Base-by-base conservation (phyloP, 2,113 vertebrate species). In the Apaloderma vittatum region DNA sequence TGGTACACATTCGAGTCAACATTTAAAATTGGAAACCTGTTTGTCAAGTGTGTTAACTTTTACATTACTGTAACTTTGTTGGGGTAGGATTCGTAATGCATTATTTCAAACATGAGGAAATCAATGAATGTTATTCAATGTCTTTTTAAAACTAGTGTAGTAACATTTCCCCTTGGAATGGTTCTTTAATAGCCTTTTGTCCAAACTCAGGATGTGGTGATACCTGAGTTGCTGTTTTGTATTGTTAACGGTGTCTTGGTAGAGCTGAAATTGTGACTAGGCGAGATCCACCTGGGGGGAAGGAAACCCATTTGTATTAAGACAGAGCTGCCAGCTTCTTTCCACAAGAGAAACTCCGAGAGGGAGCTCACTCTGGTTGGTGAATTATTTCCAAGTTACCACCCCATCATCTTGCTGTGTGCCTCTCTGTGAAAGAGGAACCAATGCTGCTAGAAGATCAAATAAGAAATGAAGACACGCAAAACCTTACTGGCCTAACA, bases 351-450 rank as follows among this genome's bases (percentile, higher is more conserved):
- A 30, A 76, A 19, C 24, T 57, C 49, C 46, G 48, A 73, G n/a
- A 46, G 32, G 22, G 30, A 51, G 36, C 29, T 22, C 32, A 7
- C 1, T 29, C 24, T 36, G 3, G 6, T 49, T 46, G 34, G 22
- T 66, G 71, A 88, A 80, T 66, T 79, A 27, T 54, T 70, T 76
- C 51, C 68, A 26, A 93, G 29, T 61, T 86, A 18, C 32, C 45
- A n/a, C 17, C 11, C 15, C 7, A 11, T 72, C 58, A 40, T 4
- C 51, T 32, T 88, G 46, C 43, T 8, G 2, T 0, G 0, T 2
- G 0, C n/a, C 2, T 55, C 43, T 61, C 23, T 3, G 0, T 58
- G 58, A 73, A 57, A n/a, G n/a, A 40, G 54, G 23, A 81, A 5
- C 9, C 43, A 9, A 27, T 37, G 12, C 37, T 18, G 6, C 4